Percentiles rank a stretch among this genome's conserved stretches.
These are phyloP conservation scores for Phyllostomus discolor DNA, from an alignment of 2,113 vertebrate genomes.

Conservation along the genomic window DNA sequence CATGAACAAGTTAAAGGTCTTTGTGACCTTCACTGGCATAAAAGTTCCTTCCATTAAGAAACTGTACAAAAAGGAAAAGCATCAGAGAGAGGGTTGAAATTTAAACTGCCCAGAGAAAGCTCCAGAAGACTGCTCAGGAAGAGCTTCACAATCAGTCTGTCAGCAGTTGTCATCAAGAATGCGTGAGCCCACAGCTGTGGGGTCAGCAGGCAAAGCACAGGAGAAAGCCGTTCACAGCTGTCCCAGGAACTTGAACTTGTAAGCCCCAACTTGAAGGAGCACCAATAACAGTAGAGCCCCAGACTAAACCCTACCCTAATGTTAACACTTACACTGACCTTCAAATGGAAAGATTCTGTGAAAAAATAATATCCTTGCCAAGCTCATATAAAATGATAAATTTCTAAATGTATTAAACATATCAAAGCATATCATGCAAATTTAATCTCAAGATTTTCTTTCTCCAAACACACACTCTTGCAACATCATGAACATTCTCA, in stretches of 20 bases:
- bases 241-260: neutral
- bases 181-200: fast-evolving
- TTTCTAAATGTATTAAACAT: neutral
- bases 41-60: neutral
- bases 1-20: neutral
- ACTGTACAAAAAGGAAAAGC: neutral
- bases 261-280: neutral
- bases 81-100: neutral
- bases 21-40: neutral
- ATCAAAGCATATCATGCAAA: neutral
- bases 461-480: neutral
- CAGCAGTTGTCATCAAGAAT: neutral
- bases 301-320: neutral
- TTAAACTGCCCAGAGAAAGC: neutral
- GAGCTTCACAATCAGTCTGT: neutral
- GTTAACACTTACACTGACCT: neutral
- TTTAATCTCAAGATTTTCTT: neutral
- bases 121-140: neutral
- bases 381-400: neutral
- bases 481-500: neutral
- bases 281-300: neutral
- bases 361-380: neutral
- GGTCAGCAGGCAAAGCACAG: fast-evolving
- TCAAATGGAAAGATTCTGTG: neutral
- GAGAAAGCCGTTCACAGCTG: fast-evolving